phyloP scores from a whole-genome alignment of 2,797 vertebrate species.

The Neosilurus hyrtlii region DNA sequence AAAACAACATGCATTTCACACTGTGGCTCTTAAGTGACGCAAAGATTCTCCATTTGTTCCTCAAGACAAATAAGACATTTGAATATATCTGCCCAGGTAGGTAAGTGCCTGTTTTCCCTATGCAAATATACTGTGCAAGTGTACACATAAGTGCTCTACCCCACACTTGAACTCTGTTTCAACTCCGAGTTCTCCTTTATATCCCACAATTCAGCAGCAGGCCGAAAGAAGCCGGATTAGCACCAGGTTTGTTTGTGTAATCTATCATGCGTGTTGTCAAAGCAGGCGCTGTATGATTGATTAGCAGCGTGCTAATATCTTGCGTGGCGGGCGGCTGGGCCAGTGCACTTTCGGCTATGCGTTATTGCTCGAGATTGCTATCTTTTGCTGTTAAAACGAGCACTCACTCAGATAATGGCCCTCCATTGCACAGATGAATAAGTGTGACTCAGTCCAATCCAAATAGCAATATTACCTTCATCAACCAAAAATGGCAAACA shows the following conservation, averaged over 20 bases:
- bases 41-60: slow-evolving; percentile 11
- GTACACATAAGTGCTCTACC: slow-evolving; percentile 10
- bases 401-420: slow-evolving; percentile 66
- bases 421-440: slow-evolving; percentile 65
- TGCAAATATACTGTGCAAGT: slow-evolving; percentile 22
- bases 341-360: slow-evolving; percentile 51
- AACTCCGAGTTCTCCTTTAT: slow-evolving; percentile 10
- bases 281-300: slow-evolving; percentile 56
- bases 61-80: slow-evolving; percentile 33
- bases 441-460: slow-evolving; percentile 63
- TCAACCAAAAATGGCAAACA: slow-evolving; percentile 49
- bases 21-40: slow-evolving; percentile 18
- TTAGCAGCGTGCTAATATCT: slow-evolving; percentile 48
- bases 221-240: slow-evolving; percentile 48
- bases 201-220: slow-evolving; percentile 39
- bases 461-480: slow-evolving; percentile 68
- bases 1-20: slow-evolving; percentile 11
- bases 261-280: slow-evolving; percentile 41
- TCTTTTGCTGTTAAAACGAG: slow-evolving; percentile 71
- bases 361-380: slow-evolving; percentile 71
- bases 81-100: slow-evolving; percentile 5
- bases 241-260: slow-evolving; percentile 57
- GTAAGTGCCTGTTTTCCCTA: slow-evolving; percentile 34
- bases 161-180: slow-evolving; percentile 18
- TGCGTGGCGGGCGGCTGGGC: slow-evolving; percentile 40